A percentile compares a stretch with the other conserved stretches of the same genome.
Conservation (phyloP, 53 echinoderm and acorn worm species). For the Actinopyga echinites region DNA sequence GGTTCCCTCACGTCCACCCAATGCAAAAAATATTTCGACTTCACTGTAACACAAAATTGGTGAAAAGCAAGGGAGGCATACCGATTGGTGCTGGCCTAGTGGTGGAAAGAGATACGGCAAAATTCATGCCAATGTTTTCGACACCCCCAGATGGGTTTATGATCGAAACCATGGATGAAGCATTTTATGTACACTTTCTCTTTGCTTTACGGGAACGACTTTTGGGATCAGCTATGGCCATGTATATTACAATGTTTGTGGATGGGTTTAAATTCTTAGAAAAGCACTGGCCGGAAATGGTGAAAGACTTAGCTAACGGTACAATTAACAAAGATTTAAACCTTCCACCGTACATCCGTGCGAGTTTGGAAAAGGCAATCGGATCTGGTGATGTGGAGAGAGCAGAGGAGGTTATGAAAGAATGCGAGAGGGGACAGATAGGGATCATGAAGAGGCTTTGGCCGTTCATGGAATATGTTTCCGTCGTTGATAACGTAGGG, state of each 20-base stretch:
- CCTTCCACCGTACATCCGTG: slow-evolving; percentile 26
- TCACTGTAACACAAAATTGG: slow-evolving; percentile 6
- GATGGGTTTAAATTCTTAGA: slow-evolving; percentile 55
- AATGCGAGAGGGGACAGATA: slow-evolving; percentile 72
- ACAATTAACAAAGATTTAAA: slow-evolving; percentile 32
- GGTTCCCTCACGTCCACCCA: background rate
- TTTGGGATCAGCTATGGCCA: slow-evolving; percentile 21
- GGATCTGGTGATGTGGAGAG: slow-evolving; percentile 50
- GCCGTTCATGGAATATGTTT: slow-evolving; percentile 51
- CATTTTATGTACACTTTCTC: no score
- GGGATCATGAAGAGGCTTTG: slow-evolving; percentile 72
- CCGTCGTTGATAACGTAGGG: slow-evolving; percentile 40
- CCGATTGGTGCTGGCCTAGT: background rate
- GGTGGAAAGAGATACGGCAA: no score
- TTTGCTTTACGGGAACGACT: slow-evolving; percentile 67
- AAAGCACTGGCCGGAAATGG: slow-evolving; percentile 62
- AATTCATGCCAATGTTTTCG: background rate
- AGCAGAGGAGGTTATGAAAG: slow-evolving; percentile 53
- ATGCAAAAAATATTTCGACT: slow-evolving; percentile 11
- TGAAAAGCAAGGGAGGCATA: slow-evolving; percentile 14
- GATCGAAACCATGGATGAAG: background rate
- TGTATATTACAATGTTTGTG: slow-evolving; percentile 56
- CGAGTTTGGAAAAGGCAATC: slow-evolving; percentile 5
- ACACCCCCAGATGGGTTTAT: no score
- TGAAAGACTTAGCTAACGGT: slow-evolving; percentile 61